Base-by-base conservation (phyloP, 2,888 invertebrate genomes). In the Aphodius granarius region DNA sequence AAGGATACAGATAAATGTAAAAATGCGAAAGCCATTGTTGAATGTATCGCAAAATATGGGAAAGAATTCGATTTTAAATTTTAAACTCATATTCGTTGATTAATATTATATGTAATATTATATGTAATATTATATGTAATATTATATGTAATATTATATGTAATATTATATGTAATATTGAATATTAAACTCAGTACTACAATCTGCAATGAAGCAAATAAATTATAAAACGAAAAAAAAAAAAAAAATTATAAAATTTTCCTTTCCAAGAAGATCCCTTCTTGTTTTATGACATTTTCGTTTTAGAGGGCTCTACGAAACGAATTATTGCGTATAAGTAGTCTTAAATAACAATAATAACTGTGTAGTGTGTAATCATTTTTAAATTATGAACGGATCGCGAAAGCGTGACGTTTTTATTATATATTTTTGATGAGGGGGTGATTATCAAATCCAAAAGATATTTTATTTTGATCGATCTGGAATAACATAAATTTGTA, bases 11-110 rank as follows among this genome's bases (percentile, higher is more conserved):
- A 84, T 72, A 80, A 82, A 18, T 87, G 87, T 75, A 78, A 82
- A 66, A 81, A 78, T 0, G 84, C 85, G 2, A 83, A 83, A 74
- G 74, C 78, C 66, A 72, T 86, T 9, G 80, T 84, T 3, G 80
- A 84, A 65, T 87, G 87, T 74, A 78, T 84, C 5, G 79, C 79
- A 0, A 82, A 82, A 74, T 79, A 82, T 20, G 83, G 81, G 17
- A 82, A 82, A 71, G 76, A 76, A 13, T 80, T 80, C 72, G 82
- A 80, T 6, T 81, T 81, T 72, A 78, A 78, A 23, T 79, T 80
- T 66, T 78, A 78, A 17, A 74, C 75, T 1, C 43, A 43, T 3
- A 3, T 13, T 6, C 43, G 43, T 43, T 19, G 3, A 65, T 15
- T 18, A 18, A 19, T 65, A 18, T 65, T 15, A 19, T 65, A 65